phyloP scores from a whole-genome alignment of 2,888 invertebrate species.

The Sarcophaga subvicina region DNA sequence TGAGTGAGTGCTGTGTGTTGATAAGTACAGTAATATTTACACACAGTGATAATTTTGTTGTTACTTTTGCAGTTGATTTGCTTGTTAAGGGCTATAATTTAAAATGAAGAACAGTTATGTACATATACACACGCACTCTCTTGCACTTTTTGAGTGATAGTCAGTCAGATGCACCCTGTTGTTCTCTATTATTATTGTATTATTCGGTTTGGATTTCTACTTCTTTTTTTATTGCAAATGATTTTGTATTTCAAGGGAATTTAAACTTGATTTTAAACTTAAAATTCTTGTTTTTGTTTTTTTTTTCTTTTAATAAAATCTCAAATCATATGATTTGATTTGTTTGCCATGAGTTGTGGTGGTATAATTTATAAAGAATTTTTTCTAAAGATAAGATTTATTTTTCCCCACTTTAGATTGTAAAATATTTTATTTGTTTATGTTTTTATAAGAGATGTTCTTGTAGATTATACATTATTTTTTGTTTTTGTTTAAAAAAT shows the following conservation, averaged over 20 bases:
- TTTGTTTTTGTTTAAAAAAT: conserved; percentile 2
- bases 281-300: not conserved
- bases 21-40: not conserved
- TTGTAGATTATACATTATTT: conserved; percentile 36
- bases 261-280: not conserved
- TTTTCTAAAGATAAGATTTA: conserved; percentile 49
- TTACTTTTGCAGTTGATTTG: no score
- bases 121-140: not conserved
- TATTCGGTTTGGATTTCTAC: not conserved
- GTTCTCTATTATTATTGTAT: not conserved
- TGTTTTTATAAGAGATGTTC: conserved; percentile 43
- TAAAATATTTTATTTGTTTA: conserved; percentile 30
- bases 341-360: conserved; percentile 11
- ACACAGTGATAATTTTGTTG: no score
- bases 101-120: conserved; percentile 38
- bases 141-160: no score
- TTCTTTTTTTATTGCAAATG: conserved; percentile 4
- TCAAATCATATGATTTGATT: conserved; percentile 22
- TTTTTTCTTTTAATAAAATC: not conserved
- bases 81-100: conserved; percentile 2
- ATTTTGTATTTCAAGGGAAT: not conserved
- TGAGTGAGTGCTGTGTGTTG: not conserved
- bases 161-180: not conserved
- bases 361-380: not conserved
- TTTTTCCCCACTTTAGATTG: conserved; percentile 50